A percentile compares a stretch with the other conserved stretches of the same genome.
Evolutionary conservation across 2,888 invertebrate genomes (phyloP).

Genomic region (Phytoseiulus persimilis): DNA sequence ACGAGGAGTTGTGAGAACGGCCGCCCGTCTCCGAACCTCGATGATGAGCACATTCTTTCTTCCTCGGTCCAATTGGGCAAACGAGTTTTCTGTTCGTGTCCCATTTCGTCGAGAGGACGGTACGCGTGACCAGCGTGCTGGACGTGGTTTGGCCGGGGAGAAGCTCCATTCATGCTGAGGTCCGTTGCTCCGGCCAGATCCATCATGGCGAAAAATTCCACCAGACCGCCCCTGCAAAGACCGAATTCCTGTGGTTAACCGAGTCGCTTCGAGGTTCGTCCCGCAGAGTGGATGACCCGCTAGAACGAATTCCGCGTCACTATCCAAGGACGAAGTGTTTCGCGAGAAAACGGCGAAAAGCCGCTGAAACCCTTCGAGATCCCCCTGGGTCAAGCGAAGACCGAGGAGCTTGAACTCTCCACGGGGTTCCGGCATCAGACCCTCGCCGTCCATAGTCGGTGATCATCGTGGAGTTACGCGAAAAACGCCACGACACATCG

Average conservation of each 20-base stretch:
- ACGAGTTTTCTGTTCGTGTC: slow-evolving; percentile 26
- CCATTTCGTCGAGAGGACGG: slow-evolving; percentile 21
- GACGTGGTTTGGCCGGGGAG: background rate
- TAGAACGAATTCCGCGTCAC: too few species aligned
- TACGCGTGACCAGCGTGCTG: background rate
- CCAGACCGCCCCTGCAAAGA: background rate
- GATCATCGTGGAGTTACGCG: too few species aligned
- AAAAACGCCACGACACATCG: too few species aligned
- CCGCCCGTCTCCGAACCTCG: slow-evolving; percentile 18
- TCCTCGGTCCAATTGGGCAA: slow-evolving; percentile 35
- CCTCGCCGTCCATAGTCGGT: too few species aligned
- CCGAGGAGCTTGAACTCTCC: too few species aligned
- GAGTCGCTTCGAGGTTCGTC: background rate
- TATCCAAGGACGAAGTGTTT: too few species aligned
- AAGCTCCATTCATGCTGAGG: slow-evolving; percentile 34
- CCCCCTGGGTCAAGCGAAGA: too few species aligned
- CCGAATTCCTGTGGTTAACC: background rate
- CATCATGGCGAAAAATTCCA: slow-evolving; percentile 14
- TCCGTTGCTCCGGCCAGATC: slow-evolving; percentile 36
- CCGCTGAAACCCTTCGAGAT: too few species aligned
- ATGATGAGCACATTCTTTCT: slow-evolving; percentile 28
- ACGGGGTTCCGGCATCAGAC: too few species aligned
- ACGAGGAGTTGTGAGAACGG: slow-evolving; percentile 22
- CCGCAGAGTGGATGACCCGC: too few species aligned
- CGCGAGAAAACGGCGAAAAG: too few species aligned